Percentiles rank a stretch among this genome's conserved stretches.
Evolutionary conservation across 2,888 invertebrate genomes (phyloP).

Genomic region (Oscheius sp.): DNA sequence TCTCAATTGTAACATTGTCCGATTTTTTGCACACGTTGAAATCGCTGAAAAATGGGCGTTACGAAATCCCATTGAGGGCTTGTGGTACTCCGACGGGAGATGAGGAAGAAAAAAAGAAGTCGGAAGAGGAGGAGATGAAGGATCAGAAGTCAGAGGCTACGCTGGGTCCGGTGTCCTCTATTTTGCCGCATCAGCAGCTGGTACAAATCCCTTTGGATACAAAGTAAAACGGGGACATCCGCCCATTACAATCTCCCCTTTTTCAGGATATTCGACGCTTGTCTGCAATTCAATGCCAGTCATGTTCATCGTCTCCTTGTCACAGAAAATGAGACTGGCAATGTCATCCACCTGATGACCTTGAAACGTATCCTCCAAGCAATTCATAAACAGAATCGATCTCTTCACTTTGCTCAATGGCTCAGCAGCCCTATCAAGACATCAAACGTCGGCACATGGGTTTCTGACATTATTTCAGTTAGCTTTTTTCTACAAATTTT

Average conservation of each 20-base stretch:
- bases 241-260: neutral
- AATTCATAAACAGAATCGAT: conserved; percentile 58
- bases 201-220: conserved; percentile 40
- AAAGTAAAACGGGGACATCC: neutral
- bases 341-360: conserved; percentile 52
- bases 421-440: conserved; percentile 48
- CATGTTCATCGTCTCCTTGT: conserved; percentile 55
- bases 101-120: conserved; percentile 1
- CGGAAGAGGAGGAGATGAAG: neutral
- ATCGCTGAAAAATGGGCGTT: neutral
- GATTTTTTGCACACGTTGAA: conserved; percentile 37
- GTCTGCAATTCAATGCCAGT: conserved; percentile 46
- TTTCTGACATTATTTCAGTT: conserved; percentile 37
- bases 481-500: neutral
- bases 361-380: conserved; percentile 55
- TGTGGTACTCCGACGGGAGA: conserved; percentile 32
- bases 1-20: conserved; percentile 43
- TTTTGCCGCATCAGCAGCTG: conserved; percentile 35
- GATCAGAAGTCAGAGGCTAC: neutral
- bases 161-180: neutral
- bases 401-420: conserved; percentile 63
- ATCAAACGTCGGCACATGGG: conserved; percentile 55
- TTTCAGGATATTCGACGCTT: conserved; percentile 51
- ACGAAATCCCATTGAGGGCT: neutral
- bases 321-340: conserved; percentile 41